Conservation (phyloP, 1,140 invertebrate genomes). For the Brachionus plicatilis region DNA sequence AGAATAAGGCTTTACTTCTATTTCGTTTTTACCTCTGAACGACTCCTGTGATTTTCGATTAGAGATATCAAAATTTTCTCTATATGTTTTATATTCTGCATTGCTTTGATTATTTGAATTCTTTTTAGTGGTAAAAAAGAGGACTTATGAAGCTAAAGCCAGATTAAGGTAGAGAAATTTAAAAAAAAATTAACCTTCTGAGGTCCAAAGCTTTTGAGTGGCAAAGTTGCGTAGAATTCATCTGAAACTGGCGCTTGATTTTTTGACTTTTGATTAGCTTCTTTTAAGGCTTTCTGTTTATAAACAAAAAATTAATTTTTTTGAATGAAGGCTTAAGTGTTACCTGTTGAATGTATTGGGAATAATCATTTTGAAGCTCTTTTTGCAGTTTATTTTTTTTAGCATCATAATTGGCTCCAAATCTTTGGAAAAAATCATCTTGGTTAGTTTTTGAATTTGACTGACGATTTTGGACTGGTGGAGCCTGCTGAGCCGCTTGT, state of each 20-base stretch:
- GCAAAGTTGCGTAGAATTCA: conserved; percentile 29
- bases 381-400: conserved; percentile 19
- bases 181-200: background rate
- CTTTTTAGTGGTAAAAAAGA: background rate
- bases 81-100: background rate
- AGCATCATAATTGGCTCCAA: conserved; percentile 16
- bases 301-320: background rate
- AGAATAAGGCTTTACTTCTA: conserved; percentile 37
- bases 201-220: background rate
- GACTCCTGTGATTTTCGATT: background rate
- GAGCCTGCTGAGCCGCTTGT: background rate
- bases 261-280: conserved; percentile 27
- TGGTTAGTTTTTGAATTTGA: background rate
- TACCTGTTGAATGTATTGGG: conserved; percentile 22
- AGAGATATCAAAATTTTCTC: conserved; percentile 8
- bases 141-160: background rate
- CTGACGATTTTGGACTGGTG: background rate
- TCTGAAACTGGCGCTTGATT: conserved; percentile 26
- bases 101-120: background rate
- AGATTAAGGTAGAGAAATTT: background rate
- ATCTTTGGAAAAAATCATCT: conserved; percentile 19
- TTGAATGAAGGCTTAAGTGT: background rate
- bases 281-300: background rate
- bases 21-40: conserved; percentile 16
- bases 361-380: conserved; percentile 22